Evolutionary conservation across 2,113 vertebrate genomes (phyloP), one percentile per base, ranked within the genome.

Genomic region (Alligator sinensis): DNA sequence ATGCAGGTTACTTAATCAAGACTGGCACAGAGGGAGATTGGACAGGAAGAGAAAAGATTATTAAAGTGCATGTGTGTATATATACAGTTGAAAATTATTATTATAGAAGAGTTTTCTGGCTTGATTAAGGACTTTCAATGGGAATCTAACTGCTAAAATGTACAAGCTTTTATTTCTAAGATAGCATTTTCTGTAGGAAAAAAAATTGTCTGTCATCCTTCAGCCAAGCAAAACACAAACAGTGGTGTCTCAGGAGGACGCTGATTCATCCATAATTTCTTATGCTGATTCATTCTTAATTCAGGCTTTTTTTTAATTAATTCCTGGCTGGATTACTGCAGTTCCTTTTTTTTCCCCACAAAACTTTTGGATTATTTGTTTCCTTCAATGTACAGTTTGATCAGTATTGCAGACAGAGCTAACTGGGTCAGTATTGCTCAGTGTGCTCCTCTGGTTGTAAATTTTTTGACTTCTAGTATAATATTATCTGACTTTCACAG

Each of bases 311-410:
- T 95, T 96, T 97, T 96, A 92, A 79, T 97, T 92, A 93, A 2
- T 89, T 96, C 90, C 94, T 92, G 88, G 93, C 95, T 92, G 87
- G 64, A 82, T 54, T 93, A 27, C 90, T 94, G 55, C 21, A 14
- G 84, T 94, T 94, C 72, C 74, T 95, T 90, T 90, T 92, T 93
- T 96, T 30, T 70, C 5, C 6, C 12, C n/a, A 66, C 77, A 82
- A 88, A 86, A 90, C 10, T 38, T 82, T 60, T 91, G 85, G 27
- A 88, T 91, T 95, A 93, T 96, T 96, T 96, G 91, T 95, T 97
- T 97, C 84, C 93, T 93, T 96, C 82, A 95, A 94, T 90, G 96
- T 77, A 94, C 94, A 96, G 55, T 74, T 17, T 95, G 93, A 85
- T 58, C 94, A 64, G 86, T 82, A 94, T 83, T 94, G 94, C 86